These are phyloP conservation scores for Acanthornis magna DNA, from an alignment of 2,797 vertebrate genomes.

Conservation along the genomic window DNA sequence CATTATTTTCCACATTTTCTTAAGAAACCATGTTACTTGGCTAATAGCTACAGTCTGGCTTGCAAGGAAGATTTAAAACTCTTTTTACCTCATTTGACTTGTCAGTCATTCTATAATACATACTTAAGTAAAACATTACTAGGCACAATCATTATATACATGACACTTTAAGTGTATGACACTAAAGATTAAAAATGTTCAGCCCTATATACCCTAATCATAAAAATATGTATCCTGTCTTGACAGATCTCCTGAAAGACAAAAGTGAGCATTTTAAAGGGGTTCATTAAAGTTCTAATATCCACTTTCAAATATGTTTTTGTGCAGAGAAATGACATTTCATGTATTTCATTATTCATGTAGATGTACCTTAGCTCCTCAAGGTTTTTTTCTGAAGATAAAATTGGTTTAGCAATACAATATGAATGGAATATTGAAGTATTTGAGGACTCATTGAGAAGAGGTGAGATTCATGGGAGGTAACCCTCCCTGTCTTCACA, in stretches of 20 bases:
- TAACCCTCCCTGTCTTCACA: background rate
- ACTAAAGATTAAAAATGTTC: background rate
- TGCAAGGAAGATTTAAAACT: background rate
- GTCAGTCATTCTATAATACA: background rate
- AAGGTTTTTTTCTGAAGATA: background rate
- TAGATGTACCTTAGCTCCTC: background rate
- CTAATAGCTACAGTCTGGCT: background rate
- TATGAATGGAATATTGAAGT: background rate
- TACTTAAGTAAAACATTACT: background rate
- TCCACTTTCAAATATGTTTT: background rate
- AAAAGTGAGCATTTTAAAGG: background rate
- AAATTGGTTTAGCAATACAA: background rate
- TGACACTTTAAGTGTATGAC: background rate
- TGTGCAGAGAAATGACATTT: background rate
- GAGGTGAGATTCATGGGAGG: background rate
- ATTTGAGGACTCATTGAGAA: background rate
- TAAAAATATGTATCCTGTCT: background rate
- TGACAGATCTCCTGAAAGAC: background rate
- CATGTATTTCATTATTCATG: background rate
- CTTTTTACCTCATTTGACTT: background rate
- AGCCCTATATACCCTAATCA: background rate
- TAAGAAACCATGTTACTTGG: background rate
- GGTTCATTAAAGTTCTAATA: background rate
- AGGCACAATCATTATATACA: background rate
- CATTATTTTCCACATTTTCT: background rate